phyloP scores from a whole-genome alignment of 2,888 invertebrate genomes.

The Euphydryas editha region DNA sequence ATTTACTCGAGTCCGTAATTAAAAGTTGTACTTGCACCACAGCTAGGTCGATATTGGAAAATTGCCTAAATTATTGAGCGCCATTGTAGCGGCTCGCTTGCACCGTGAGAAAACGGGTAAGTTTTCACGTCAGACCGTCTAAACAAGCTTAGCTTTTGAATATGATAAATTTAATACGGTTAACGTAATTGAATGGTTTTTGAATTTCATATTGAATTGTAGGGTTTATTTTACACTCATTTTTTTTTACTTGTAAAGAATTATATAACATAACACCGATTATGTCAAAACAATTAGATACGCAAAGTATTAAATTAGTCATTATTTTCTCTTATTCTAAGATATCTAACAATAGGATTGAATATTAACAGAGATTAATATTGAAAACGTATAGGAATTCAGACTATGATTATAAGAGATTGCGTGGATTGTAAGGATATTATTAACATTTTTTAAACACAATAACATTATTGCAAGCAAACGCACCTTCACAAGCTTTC shows the following conservation, averaged over 20 bases:
- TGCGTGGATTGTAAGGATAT: background rate
- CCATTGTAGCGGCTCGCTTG: slow-evolving; percentile 64
- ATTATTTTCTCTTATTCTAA: too few species aligned
- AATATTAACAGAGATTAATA: too few species aligned
- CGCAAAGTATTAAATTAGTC: too few species aligned
- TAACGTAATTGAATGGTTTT: slow-evolving; percentile 12
- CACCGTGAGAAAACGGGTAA: slow-evolving; percentile 74
- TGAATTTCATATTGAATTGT: background rate
- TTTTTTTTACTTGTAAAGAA: background rate
- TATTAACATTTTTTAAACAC: slow-evolving; percentile 6
- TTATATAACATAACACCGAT: background rate
- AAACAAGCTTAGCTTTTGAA: slow-evolving; percentile 14
- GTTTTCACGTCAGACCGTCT: slow-evolving; percentile 62
- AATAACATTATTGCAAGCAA: slow-evolving; percentile 8
- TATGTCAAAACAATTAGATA: too few species aligned
- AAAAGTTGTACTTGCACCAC: slow-evolving; percentile 48
- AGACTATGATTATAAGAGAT: background rate
- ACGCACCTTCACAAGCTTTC: slow-evolving; percentile 1
- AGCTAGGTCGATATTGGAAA: slow-evolving; percentile 74
- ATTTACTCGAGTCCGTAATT: background rate
- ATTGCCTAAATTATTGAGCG: slow-evolving; percentile 81
- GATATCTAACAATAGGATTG: too few species aligned
- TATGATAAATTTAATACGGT: slow-evolving; percentile 14
- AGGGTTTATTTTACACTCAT: background rate
- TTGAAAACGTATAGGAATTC: background rate